Evolutionary conservation across 2,113 vertebrate genomes (phyloP), one percentile per base, ranked within the genome.

Genomic region (Australoheros scitulus): DNA sequence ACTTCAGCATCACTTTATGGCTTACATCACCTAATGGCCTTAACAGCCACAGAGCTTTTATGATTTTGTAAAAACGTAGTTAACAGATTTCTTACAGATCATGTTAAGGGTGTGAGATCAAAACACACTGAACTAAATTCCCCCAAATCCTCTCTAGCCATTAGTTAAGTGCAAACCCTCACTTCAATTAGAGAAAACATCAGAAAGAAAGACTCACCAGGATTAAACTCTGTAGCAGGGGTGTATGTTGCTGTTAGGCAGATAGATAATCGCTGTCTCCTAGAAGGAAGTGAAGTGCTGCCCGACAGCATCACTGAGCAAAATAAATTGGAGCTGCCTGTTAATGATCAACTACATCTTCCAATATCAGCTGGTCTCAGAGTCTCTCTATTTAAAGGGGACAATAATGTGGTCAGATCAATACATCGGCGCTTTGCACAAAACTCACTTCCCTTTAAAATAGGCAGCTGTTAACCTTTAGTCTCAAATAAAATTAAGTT

Each of bases 301-400:
- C 76, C 81, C 64, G 78, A 85, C 88, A 86, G 84, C 91, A 93
- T 91, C 90, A 88, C 85, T 80, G 59, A 22, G 76, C 84, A 76
- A 88, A 88, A 92, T 95, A 94, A 93, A 94, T 91, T 74, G 47
- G 77, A 88, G 87, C 81, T 61, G 56, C 41, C 5, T 36, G 94
- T 96, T 87, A 96, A 94, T 96, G 79, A 96, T 96, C 88, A 94
- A 91, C 94, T 72, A 68, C 52, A 34, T 29, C 58, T 68, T 79
- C 68, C 80, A 79, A 47, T 83, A 80, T 85, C 80, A 81, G 87
- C 63, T 70, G 68, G 26, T 76, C 55, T 65, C 22, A 0, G 47
- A 36, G 56, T 36, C 80, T 61, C 63, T 38, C 75, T 83, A 11
- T 77, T 88, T 87, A 63, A 87, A 81, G 72, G 56, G 63, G 65